These are phyloP conservation scores for Cossypha heuglini DNA, from an alignment of 2,797 vertebrate species.

Conservation along the genomic window DNA sequence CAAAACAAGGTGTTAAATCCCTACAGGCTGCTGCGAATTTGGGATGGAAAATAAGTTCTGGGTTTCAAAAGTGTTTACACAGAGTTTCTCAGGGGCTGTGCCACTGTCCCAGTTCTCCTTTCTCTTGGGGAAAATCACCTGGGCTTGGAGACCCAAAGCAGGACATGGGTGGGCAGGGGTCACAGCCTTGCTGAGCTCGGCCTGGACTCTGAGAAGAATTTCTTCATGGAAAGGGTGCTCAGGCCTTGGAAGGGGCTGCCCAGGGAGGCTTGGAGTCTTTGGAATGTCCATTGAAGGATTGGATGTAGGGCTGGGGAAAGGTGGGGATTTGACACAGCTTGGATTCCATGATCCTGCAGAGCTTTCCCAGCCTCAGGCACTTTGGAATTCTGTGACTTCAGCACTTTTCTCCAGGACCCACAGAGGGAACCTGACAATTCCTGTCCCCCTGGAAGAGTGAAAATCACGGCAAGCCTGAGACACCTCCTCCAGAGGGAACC, in stretches of 20 bases:
- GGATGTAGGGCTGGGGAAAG: background rate
- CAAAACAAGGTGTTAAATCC: background rate
- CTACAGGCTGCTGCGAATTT: background rate
- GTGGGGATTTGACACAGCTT: rapidly evolving
- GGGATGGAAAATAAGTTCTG: background rate
- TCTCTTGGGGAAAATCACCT: background rate
- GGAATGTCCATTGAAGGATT: background rate
- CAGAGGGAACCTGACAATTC: rapidly evolving
- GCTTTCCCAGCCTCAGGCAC: background rate
- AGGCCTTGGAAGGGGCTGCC: background rate
- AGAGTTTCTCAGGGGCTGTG: background rate
- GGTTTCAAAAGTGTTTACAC: background rate
- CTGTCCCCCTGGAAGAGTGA: background rate
- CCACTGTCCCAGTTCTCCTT: background rate
- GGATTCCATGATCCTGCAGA: rapidly evolving
- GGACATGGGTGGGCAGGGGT: background rate
- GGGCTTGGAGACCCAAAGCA: background rate
- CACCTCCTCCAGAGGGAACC: rapidly evolving
- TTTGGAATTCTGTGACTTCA: rapidly evolving
- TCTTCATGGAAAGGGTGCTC: rapidly evolving
- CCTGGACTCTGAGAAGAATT: background rate
- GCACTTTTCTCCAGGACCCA: rapidly evolving
- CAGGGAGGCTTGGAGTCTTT: background rate
- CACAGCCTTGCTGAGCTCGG: background rate
- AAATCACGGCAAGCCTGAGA: rapidly evolving